A percentile compares a stretch with the other conserved stretches of the same genome.
Conservation (phyloP, 2,888 invertebrate genomes). For the Cremastobaeus sp. region DNA sequence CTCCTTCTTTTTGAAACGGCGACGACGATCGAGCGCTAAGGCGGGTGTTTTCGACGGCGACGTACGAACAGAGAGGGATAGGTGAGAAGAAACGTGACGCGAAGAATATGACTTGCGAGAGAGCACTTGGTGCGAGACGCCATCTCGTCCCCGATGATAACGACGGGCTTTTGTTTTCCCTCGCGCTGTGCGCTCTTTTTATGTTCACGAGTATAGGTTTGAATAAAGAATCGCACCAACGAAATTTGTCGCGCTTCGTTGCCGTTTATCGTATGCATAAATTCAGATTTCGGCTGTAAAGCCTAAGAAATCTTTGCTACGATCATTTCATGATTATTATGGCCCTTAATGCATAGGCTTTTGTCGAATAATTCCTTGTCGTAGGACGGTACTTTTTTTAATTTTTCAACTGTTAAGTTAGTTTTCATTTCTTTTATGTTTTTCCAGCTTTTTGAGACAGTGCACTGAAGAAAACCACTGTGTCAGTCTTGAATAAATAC, state of each 20-base stretch:
- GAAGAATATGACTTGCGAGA: constrained; percentile 51
- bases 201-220: too few relatives aligned
- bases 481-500: too few relatives aligned
- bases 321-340: too few relatives aligned
- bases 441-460: too few relatives aligned
- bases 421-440: too few relatives aligned
- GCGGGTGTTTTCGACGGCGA: constrained; percentile 42
- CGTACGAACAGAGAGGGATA: constrained; percentile 13
- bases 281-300: too few relatives aligned
- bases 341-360: too few relatives aligned
- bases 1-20: constrained; percentile 24
- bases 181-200: constrained; percentile 38
- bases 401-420: too few relatives aligned
- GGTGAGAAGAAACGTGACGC: constrained; percentile 55
- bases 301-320: too few relatives aligned
- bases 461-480: too few relatives aligned
- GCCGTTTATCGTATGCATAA: constrained; percentile 23
- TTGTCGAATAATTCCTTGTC: too few relatives aligned
- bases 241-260: constrained; percentile 38
- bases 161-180: constrained; percentile 66
- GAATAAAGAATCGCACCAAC: constrained; percentile 31
- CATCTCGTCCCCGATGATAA: constrained; percentile 47
- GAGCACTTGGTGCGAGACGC: constrained; percentile 55
- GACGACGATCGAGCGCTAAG: constrained; percentile 16
- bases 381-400: too few relatives aligned